phyloP scores from a whole-genome alignment of 1,140 invertebrate species.

The Tetramorium parvispinum region DNA sequence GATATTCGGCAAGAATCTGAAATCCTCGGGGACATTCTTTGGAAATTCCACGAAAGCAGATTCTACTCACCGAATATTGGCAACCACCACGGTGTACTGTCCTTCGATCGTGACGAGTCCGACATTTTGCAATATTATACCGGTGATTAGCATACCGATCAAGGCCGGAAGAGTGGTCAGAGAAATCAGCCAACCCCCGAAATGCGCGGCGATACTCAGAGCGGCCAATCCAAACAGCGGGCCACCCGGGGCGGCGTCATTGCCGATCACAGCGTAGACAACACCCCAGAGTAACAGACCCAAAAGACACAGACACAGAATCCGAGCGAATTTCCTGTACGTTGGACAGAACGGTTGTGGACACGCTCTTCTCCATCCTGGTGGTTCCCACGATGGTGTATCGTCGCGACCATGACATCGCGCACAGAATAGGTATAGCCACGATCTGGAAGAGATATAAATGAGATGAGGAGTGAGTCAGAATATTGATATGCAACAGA shows the following conservation, averaged over 20 bases:
- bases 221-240: slow-evolving; percentile 92
- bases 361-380: slow-evolving; percentile 90
- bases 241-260: slow-evolving; percentile 91
- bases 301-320: slow-evolving; percentile 89
- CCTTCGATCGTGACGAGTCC: slow-evolving; percentile 90
- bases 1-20: not conserved
- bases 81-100: slow-evolving; percentile 87
- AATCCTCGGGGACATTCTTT: not conserved
- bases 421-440: slow-evolving; percentile 90
- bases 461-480: not conserved
- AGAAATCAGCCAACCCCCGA: slow-evolving; percentile 92
- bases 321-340: slow-evolving; percentile 91
- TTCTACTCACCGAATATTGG: slow-evolving; percentile 88
- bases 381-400: slow-evolving; percentile 91
- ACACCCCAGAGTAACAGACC: slow-evolving; percentile 92
- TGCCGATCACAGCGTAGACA: slow-evolving; percentile 90
- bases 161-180: slow-evolving; percentile 93
- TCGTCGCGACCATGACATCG: slow-evolving; percentile 90
- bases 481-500: not conserved
- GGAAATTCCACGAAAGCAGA: not conserved
- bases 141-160: slow-evolving; percentile 94
- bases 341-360: slow-evolving; percentile 93
- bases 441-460: slow-evolving; percentile 86
- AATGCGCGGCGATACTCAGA: slow-evolving; percentile 91
- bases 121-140: slow-evolving; percentile 92